phyloP scores from a whole-genome alignment of 2,113 vertebrate genomes.

The Spea multiplicata region DNA sequence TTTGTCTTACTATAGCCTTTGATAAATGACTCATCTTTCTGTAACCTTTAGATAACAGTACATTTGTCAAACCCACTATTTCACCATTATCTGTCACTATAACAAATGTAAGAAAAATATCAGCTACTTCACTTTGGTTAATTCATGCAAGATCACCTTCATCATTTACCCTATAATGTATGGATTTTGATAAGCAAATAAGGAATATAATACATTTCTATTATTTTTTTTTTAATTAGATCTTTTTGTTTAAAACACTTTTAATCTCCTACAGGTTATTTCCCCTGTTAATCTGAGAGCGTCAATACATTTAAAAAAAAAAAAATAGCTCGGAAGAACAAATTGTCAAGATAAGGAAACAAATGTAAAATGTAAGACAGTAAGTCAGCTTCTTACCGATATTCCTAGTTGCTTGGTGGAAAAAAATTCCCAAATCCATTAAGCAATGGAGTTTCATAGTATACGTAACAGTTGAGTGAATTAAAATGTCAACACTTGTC shows the following conservation, averaged over 20 bases:
- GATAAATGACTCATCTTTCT: slow-evolving; percentile 21
- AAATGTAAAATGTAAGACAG: not conserved
- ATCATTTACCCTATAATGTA: slow-evolving; percentile 6
- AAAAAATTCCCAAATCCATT: not conserved
- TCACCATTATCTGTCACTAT: slow-evolving; percentile 6
- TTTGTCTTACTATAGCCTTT: slow-evolving; percentile 6
- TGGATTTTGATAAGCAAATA: not conserved
- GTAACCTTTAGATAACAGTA: slow-evolving; percentile 15
- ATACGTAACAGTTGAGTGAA: not conserved
- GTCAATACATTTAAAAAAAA: not conserved
- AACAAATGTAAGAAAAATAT: not conserved
- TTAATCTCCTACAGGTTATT: slow-evolving; percentile 3
- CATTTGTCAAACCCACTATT: slow-evolving; percentile 13
- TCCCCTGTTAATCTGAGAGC: not conserved
- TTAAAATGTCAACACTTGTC: too few relatives aligned
- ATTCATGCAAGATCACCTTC: not conserved
- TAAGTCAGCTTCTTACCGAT: not conserved
- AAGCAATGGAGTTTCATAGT: not conserved
- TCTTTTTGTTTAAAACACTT: not conserved
- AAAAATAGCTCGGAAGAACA: slow-evolving; percentile 8
- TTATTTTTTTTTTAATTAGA: not conserved
- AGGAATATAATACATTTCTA: not conserved
- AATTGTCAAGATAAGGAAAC: not conserved
- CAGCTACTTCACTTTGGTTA: not conserved
- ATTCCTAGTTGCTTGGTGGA: not conserved